Evolutionary conservation across 1,140 invertebrate genomes (phyloP), one percentile per base, ranked within the genome.

Genomic region (Calephelis nemesis): DNA sequence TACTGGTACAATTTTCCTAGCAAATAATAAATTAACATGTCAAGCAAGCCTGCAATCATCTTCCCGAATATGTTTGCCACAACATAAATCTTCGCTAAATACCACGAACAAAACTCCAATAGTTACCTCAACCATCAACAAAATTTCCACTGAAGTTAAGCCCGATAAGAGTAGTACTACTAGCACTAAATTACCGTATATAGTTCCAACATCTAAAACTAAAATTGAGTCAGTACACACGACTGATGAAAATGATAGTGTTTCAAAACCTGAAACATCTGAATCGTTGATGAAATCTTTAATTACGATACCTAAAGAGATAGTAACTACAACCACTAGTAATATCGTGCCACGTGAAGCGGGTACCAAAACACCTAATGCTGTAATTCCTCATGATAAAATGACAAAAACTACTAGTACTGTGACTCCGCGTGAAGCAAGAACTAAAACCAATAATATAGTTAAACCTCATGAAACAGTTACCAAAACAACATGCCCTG

Each of bases 121-220:
- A 19, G 45, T 47, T 42, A 54, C 5, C 10, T 15, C 11, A 47
- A 60, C 13, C 12, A 62, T 45, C 10, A 68, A n/a, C 45, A 62
- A 62, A 42, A 62, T 47, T 40, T 6, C 12, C 12, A 40, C 30
- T 10, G 54, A 60, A 5, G 39, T 39, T 10, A 52, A 40, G 45
- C 7, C 50, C 12, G 40, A 66, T 64, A 48, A 45, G 15, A 52
- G n/a, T 54, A n/a, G 66, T 40, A 19, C 64, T 13, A 63, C 52
- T 7, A 64, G 13, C 49, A 71, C 62, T 19, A 70, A 70, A n/a
- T 68, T 75, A 19, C 75, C 76, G 13, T 75, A 77, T 52, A 75
- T 77, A 58, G 76, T 77, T 15, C 71, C 76, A 40, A 77, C 76
- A n/a, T 72, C 74, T 48, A 75, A 72, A 70, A 74, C 74, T 12